phyloP scores from a whole-genome alignment of 2,113 vertebrate genomes.

The Leucoraja erinaceus region DNA sequence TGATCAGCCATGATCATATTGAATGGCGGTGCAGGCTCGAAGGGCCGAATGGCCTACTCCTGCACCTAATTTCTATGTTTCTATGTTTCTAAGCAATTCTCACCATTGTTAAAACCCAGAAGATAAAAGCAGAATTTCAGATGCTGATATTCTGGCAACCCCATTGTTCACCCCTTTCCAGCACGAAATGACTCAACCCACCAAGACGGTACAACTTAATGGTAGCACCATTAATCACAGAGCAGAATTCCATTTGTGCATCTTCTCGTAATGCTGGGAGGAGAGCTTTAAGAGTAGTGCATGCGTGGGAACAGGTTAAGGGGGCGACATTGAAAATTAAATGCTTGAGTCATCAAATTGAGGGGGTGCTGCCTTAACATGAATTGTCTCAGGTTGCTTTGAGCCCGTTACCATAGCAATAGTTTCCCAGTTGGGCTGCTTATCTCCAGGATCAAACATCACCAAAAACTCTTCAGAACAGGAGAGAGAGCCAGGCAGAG shows the following conservation, averaged over 20 bases:
- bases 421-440: neutral
- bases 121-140: too few species aligned
- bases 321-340: neutral
- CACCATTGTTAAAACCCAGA: too few species aligned
- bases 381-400: too few species aligned
- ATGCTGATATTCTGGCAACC: neutral
- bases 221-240: neutral
- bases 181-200: neutral
- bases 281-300: neutral
- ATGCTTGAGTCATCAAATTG: constrained; percentile 23
- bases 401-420: neutral
- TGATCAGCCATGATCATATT: too few species aligned
- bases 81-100: too few species aligned
- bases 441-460: neutral
- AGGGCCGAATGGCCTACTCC: too few species aligned
- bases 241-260: neutral
- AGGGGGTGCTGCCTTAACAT: neutral
- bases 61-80: too few species aligned
- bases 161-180: neutral
- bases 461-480: neutral
- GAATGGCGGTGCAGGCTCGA: too few species aligned
- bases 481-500: neutral
- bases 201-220: neutral
- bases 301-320: neutral
- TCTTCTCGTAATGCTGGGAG: neutral